Base-by-base conservation (phyloP, 2,888 invertebrate genomes). In the Heliothis peltigera region DNA sequence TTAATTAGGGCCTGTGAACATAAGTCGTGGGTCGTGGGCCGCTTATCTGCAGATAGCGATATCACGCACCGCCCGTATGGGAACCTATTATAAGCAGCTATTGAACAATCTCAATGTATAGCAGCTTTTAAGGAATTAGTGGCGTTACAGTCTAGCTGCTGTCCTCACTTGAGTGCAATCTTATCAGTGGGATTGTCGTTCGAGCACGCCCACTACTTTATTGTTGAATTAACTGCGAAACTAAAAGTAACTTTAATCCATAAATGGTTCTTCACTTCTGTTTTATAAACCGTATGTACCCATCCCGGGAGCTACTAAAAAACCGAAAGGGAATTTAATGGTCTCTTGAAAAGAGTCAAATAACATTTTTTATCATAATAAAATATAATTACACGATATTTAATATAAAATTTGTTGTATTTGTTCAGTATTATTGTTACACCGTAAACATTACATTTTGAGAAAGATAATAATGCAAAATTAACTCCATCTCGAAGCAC, bases 1-100 rank as follows among this genome's bases (percentile, higher is more conserved):
- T 89, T 89, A 90, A 90, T 90, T 89, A 89, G 80, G 73, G 65
- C 67, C 73, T 61, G 67, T 64, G 75, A 75, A 75, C 77, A 81
- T 80, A 84, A 80, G 80, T 81, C 77, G 77, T 68, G 68, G 75
- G 82, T 84, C 86, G 86, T 86, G 81, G 79, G 74, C 76, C 58
- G 79, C 76, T 82, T 85, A 86, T 85, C 86, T 68, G 47, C 48
- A 82, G 88, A 88, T 88, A 88, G 79, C 78, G 74, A 76, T 82
- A 87, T 81, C 80, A 79, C 83, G 77, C 80, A 79, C 72, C 79
- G 48, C 44, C 62, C 64, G 68, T 68, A 72, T 81, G 68, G 69
- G 66, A 79, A 55, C 74, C 54, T 68, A 59, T 73, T 69, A 70
- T 71, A 71, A 61, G 52, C 62, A 54, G 49, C 53, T 43, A 51